Conservation (phyloP, 2,888 invertebrate species). For the Conistra vaccinii region DNA sequence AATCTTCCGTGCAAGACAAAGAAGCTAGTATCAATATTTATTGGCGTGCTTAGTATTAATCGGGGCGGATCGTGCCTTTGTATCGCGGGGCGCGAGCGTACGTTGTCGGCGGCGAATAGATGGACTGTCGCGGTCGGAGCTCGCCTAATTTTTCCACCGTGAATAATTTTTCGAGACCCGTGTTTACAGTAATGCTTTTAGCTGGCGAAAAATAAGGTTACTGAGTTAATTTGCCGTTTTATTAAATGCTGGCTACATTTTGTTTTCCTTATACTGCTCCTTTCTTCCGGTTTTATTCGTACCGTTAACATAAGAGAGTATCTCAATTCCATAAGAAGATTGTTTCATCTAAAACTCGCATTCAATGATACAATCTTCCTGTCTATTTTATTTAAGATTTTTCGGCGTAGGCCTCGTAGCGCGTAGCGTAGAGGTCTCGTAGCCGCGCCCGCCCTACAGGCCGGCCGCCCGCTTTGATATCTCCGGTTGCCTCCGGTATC, state of each 20-base stretch:
- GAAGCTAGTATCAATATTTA: constrained; percentile 89
- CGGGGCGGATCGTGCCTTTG: constrained; percentile 83
- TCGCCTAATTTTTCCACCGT: constrained; percentile 84
- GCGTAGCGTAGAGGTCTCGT: constrained; percentile 75
- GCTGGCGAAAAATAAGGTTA: constrained; percentile 38
- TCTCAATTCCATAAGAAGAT: constrained; percentile 42
- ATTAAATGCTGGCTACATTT: constrained; percentile 29
- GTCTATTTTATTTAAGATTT: constrained; percentile 47
- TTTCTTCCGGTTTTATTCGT: constrained; percentile 22
- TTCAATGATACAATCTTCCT: constrained; percentile 50
- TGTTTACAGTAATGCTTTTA: constrained; percentile 35
- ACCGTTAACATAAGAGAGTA: constrained; percentile 27
- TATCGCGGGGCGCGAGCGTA: constrained; percentile 79
- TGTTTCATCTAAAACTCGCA: constrained; percentile 46
- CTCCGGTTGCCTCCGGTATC: constrained; percentile 71
- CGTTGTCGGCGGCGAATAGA: constrained; percentile 79
- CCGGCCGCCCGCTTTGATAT: constrained; percentile 73
- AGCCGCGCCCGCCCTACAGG: constrained; percentile 81
- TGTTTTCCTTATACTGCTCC: constrained; percentile 27
- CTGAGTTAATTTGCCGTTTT: constrained; percentile 38
- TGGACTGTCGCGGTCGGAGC: constrained; percentile 86
- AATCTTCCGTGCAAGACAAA: constrained; percentile 88
- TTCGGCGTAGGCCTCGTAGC: constrained; percentile 72
- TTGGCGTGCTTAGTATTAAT: constrained; percentile 90
- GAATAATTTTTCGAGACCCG: constrained; percentile 77